Base-by-base conservation (phyloP, 2,888 invertebrate species). In the Cheiracanthium punctorium region DNA sequence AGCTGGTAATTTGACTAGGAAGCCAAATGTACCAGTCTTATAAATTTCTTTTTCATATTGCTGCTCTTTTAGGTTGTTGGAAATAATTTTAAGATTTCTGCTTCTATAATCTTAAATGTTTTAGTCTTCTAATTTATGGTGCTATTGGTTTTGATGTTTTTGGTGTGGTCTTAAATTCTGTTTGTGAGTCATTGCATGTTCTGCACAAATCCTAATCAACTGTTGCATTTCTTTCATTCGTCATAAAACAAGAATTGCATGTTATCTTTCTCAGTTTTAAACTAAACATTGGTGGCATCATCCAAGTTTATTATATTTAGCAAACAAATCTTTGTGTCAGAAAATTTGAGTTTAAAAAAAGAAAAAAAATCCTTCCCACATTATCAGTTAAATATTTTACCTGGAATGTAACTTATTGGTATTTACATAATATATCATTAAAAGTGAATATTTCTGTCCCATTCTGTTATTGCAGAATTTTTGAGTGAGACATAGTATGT, bases 231-330 rank as follows among this genome's bases (percentile, higher is more conserved):
- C 12, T 17, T 28, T 41, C 28, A 71, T 20, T 67, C 2, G 28
- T n/a, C 41, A 41, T 43, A 24, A 14, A 43, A 52, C 1, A 64
- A 70, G 52, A 30, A 74, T 17, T 79, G 84, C 84, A 84, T 79
- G 84, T 52, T 32, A 41, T 29, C 14, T 41, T 30, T 37, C 65
- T 32, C 41, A 43, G 4, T 52, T n/a, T 58, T 14, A 67, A 10
- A 41, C 64, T 72, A 37, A 79, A 84, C 84, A 84, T 82, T 74
- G 65, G 84, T 84, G 84, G 84, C 84, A 84, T 84, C 84, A 84
- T 84, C 84, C 84, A 84, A 84, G 41, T 77, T 28, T n/a, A 58
- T 20, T 58, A 10, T 1, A 48, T 41, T 41, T 8, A 41, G 10
- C 8, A 41, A 41, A 14, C 14, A 41, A n/a, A n/a, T n/a, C n/a